Evolutionary conservation across 2,113 vertebrate species (phyloP).

Genomic region (Eulacestoma nigropectus): DNA sequence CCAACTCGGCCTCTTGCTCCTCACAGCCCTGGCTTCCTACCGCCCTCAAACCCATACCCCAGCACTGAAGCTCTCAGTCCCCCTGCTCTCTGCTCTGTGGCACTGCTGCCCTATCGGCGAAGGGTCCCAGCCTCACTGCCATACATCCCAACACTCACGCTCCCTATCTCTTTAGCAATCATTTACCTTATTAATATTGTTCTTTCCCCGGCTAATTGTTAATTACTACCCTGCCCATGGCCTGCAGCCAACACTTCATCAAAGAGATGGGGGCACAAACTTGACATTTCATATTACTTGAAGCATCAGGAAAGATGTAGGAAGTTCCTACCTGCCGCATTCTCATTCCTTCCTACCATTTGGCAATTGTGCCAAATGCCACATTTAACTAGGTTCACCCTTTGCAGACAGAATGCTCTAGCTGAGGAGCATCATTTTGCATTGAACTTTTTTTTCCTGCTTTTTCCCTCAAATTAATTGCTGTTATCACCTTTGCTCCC

Average conservation of each 20-base stretch:
- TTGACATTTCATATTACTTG: not conserved
- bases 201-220: not conserved
- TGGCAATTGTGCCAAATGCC: not conserved
- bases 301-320: not conserved
- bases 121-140: not conserved
- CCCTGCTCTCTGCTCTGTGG: not conserved
- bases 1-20: not conserved
- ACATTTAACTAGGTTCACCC: not conserved
- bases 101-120: rapidly evolving
- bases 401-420: not conserved
- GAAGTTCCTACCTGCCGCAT: not conserved
- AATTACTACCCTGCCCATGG: not conserved
- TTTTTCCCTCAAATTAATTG: not conserved
- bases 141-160: rapidly evolving
- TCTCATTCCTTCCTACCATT: not conserved
- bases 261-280: not conserved
- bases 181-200: not conserved
- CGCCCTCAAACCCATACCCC: not conserved
- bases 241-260: not conserved
- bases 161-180: not conserved
- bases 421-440: not conserved
- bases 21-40: not conserved
- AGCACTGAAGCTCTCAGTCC: not conserved
- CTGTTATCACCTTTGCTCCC: not conserved
- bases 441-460: not conserved